These are phyloP conservation scores for Candoia aspera DNA, from an alignment of 2,113 vertebrate genomes.

Conservation along the genomic window DNA sequence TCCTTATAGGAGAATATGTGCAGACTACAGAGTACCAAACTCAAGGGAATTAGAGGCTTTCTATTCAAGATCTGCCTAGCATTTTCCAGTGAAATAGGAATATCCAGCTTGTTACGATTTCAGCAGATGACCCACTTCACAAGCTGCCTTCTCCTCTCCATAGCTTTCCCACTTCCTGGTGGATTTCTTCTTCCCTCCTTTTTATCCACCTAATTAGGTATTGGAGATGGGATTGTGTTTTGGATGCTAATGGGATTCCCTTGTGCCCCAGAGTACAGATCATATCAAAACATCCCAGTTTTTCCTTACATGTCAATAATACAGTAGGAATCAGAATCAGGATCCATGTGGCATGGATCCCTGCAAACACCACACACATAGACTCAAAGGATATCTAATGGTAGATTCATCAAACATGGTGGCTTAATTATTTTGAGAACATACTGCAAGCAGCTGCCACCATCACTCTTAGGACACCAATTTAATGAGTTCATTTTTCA, in stretches of 20 bases:
- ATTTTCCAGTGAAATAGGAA: background rate
- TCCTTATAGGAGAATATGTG: background rate
- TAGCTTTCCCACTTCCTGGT: background rate
- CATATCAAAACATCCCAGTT: background rate
- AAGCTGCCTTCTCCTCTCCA: background rate
- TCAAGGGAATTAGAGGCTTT: background rate
- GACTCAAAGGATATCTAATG: background rate
- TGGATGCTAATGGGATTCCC: background rate
- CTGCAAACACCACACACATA: background rate
- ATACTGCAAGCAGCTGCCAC: background rate
- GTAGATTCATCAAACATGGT: background rate
- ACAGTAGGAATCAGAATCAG: background rate
- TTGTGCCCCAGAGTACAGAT: background rate
- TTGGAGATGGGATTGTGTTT: background rate
- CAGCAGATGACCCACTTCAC: background rate
- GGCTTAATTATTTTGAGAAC: background rate
- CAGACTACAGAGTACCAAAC: background rate
- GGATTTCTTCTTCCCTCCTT: background rate
- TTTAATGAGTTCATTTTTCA: background rate
- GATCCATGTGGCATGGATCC: background rate
- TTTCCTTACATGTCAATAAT: background rate
- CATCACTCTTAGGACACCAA: background rate
- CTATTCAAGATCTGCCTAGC: background rate
- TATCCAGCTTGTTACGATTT: background rate
- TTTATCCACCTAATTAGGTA: background rate